Percentiles rank a stretch among this genome's conserved stretches.
phyloP scores from a whole-genome alignment of 2,797 vertebrate species.

The Tragopan temminckii region DNA sequence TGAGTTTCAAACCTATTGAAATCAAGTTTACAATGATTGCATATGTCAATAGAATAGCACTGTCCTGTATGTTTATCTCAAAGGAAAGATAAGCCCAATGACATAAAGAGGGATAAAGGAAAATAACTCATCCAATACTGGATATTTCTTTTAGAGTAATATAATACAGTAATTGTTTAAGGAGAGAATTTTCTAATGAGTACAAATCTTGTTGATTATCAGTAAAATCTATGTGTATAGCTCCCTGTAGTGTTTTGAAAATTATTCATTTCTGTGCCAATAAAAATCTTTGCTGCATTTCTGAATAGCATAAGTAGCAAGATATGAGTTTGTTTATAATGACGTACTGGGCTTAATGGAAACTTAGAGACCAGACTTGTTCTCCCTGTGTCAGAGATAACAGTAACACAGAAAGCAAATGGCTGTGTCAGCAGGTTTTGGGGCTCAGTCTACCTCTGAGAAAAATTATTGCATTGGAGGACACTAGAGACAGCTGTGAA shows the following conservation, averaged over 20 bases:
- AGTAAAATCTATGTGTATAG: background rate
- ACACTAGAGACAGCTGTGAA: constrained; percentile 62
- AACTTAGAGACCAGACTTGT: background rate
- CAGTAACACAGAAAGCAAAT: constrained; percentile 17
- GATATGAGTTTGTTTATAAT: background rate
- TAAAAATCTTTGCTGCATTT: constrained; percentile 2
- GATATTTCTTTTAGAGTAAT: background rate
- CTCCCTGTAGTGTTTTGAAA: background rate
- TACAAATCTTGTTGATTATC: constrained; percentile 15
- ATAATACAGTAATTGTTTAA: background rate
- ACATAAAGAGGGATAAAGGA: background rate
- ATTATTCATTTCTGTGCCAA: background rate
- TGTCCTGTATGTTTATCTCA: background rate
- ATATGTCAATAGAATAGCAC: background rate
- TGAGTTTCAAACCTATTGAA: background rate
- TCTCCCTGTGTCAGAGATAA: background rate
- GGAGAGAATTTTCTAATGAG: background rate
- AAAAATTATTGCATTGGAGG: constrained; percentile 56
- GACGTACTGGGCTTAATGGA: background rate
- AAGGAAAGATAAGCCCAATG: background rate
- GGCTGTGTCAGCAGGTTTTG: constrained; percentile 9
- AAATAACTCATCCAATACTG: background rate
- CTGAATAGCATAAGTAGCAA: background rate
- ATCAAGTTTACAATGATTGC: background rate
- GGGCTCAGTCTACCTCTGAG: constrained; percentile 37